Base-by-base conservation (phyloP, 1,140 invertebrate genomes). In the Heterodera carotae region DNA sequence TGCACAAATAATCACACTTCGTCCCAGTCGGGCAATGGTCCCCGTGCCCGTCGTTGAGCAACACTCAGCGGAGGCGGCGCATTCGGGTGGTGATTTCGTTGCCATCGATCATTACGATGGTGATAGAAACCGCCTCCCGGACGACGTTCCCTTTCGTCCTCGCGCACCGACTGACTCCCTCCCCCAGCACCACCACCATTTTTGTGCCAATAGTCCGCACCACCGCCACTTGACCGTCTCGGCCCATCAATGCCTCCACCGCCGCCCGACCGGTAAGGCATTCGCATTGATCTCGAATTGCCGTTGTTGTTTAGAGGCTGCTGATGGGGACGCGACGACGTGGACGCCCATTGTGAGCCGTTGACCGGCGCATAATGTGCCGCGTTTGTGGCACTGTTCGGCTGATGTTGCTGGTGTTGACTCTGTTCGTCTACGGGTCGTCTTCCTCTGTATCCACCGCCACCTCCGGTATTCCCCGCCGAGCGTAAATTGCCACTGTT, bases 11-110 rank as follows among this genome's bases (percentile, higher is more conserved):
- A 48, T 2, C 39, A 53, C n/a, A 86, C 85, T 12, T 86, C 85
- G 69, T 86, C 85, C 85, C 85, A 86, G 34, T 85, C 84, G 10
- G 85, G 85, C 39, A 86, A 78, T 22, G 85, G 85, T 29, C 85
- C 85, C 22, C 85, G 76, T 18, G 76, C 83, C 64, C 78, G 78
- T 31, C 83, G 66, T 53, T 87, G 82, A 39, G 79, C 79, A 34
- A 62, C 31, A 34, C 36, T 79, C 36, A 80, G 31, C 1, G 81
- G 81, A 25, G 80, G 71, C 43, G 80, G 76, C 31, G 77, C 69
- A 48, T 82, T 62, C 18, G 80, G 80, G 43, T 83, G 72, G 25
- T 66, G 62, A 29, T 66, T 73, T n/a, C 78, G 34, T 1, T 81
- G 33, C 69, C 69, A 80, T 12, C 78, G 78, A 18, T 81, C 80